Conservation (phyloP, 2,113 vertebrate genomes). For the Ctenomys sociabilis region DNA sequence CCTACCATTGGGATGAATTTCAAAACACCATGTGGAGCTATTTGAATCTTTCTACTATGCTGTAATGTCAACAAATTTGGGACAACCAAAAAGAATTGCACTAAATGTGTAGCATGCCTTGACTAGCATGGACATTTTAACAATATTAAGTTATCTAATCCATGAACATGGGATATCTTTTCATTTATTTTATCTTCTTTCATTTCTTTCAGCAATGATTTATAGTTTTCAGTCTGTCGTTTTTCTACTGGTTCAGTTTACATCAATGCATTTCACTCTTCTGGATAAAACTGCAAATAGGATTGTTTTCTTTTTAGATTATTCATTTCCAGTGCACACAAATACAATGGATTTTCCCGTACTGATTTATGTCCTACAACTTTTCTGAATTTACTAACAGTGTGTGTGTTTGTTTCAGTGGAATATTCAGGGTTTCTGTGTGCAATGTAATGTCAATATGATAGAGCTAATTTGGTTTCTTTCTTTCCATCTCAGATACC, state of each 20-base stretch:
- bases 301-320: constrained; percentile 3
- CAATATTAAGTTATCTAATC: not conserved
- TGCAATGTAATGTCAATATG: not conserved
- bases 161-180: not conserved
- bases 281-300: constrained; percentile 10
- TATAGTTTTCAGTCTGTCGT: not conserved
- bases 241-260: not conserved
- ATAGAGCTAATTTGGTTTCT: not conserved
- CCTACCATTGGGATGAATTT: too few relatives aligned
- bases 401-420: not conserved
- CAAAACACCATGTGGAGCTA: too few relatives aligned
- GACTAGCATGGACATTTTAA: not conserved
- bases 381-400: not conserved
- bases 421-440: not conserved
- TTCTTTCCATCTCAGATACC: not conserved
- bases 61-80: too few relatives aligned
- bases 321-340: not conserved
- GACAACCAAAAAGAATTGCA: too few relatives aligned
- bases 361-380: not conserved
- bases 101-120: not conserved
- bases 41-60: too few relatives aligned
- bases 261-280: not conserved
- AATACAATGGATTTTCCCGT: not conserved
- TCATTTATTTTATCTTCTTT: not conserved
- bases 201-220: constrained; percentile 15